Evolutionary conservation across 1,140 invertebrate species (phyloP).

Genomic region (Zaprionus inermis): DNA sequence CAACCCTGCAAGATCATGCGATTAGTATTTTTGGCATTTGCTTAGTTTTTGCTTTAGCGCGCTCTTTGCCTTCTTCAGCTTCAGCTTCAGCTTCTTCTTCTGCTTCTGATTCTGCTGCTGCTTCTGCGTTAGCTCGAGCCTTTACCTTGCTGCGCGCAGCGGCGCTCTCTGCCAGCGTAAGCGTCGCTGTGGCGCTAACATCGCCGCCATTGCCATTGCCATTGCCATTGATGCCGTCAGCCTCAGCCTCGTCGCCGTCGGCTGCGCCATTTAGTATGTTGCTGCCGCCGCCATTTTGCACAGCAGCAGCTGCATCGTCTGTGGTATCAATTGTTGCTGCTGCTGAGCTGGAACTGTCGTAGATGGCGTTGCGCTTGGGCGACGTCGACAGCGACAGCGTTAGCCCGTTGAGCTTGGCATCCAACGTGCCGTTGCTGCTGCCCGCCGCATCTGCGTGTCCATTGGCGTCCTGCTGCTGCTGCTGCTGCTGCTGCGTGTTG

Average conservation of each 20-base stretch:
- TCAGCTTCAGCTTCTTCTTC: slow-evolving; percentile 16
- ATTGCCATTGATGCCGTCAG: slow-evolving; percentile 12
- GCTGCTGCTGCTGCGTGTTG: slow-evolving; percentile 31
- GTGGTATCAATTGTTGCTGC: slow-evolving; percentile 49
- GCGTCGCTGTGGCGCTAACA: slow-evolving; percentile 59
- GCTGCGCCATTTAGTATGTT: slow-evolving; percentile 12
- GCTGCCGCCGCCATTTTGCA: not conserved
- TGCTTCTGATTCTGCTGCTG: not conserved
- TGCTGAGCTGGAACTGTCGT: slow-evolving; percentile 44
- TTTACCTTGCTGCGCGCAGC: slow-evolving; percentile 67
- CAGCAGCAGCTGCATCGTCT: slow-evolving; percentile 43
- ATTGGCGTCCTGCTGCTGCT: slow-evolving; percentile 19
- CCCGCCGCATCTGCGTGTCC: not conserved
- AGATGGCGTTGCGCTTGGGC: slow-evolving; percentile 70
- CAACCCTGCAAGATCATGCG: slow-evolving; percentile 34
- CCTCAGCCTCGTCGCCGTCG: not conserved
- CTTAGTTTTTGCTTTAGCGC: slow-evolving; percentile 1
- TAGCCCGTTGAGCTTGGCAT: slow-evolving; percentile 64
- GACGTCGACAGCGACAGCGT: slow-evolving; percentile 55
- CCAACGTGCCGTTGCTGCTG: slow-evolving; percentile 54
- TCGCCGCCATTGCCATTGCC: slow-evolving; percentile 28
- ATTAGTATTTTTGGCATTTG: slow-evolving; percentile 35
- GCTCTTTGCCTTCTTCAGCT: slow-evolving; percentile 22
- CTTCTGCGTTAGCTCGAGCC: slow-evolving; percentile 1
- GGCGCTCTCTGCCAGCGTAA: slow-evolving; percentile 51